These are phyloP conservation scores for Hypsibius dujardini DNA, from an alignment of 1,140 invertebrate genomes.

Conservation along the genomic window DNA sequence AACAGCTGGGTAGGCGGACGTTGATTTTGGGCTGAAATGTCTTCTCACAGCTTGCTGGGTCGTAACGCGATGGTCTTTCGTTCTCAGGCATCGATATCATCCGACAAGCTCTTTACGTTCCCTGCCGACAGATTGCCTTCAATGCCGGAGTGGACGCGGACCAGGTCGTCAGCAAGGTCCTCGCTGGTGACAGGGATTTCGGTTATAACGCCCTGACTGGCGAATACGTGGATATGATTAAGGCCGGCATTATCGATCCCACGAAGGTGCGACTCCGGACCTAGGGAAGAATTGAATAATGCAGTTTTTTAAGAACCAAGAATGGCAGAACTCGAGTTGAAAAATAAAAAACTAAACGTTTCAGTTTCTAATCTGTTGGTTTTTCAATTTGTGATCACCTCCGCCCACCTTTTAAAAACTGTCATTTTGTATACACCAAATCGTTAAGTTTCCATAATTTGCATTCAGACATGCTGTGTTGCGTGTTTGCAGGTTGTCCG, in stretches of 20 bases:
- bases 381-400: too few species aligned
- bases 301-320: neutral
- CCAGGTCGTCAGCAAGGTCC: constrained; percentile 71
- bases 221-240: constrained; percentile 89
- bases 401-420: too few species aligned
- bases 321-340: too few species aligned
- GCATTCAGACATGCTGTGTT: too few species aligned
- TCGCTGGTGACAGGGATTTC: constrained; percentile 47
- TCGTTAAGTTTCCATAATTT: too few species aligned
- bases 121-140: constrained; percentile 80
- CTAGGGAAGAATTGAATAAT: constrained; percentile 1
- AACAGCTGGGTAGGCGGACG: constrained; percentile 46
- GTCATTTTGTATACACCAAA: too few species aligned
- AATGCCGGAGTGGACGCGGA: constrained; percentile 96
- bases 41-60: neutral
- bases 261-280: constrained; percentile 52
- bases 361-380: too few species aligned
- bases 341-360: too few species aligned
- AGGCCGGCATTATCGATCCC: constrained; percentile 94
- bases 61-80: constrained; percentile 17
- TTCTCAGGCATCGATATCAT: constrained; percentile 67
- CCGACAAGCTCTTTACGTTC: constrained; percentile 71
- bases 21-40: constrained; percentile 16
- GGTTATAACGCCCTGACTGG: constrained; percentile 92
- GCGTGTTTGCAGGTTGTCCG: constrained; percentile 53